Evolutionary conservation across 1,140 invertebrate genomes (phyloP), one percentile per base, ranked within the genome.

Genomic region (Melitaea cinxia): DNA sequence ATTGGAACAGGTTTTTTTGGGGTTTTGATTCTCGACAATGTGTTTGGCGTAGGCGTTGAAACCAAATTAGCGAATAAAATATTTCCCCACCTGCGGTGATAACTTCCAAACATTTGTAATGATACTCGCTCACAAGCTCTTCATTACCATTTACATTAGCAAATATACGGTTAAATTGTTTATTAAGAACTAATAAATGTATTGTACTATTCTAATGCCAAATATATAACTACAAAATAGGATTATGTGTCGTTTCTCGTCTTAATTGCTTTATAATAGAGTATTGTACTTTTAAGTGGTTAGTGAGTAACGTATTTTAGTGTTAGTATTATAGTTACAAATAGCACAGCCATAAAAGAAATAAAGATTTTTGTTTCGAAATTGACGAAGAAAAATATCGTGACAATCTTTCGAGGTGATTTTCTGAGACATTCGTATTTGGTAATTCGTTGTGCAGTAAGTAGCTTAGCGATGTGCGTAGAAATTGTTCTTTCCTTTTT

Each of bases 61-160:
- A 30, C 24, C 49, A 28, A 52, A 21, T 52, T 28, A 52, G 49
- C 24, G 24, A 15, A 28, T 10, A 15, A 52, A 52, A 21, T 30
- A 28, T 4, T n/a, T 52, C 15, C 14, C 0, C 49, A 28, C 49
- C 49, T 19, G 49, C 49, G 15, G 49, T 30, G 49, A 28, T n/a
- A 52, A 52, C 17, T 24, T 52, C 30, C 10, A 52, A 52, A 47
- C 45, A 52, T 28, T 52, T 24, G 23, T 52, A 52, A 52, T 52
- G 49, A 52, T 49, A n/a, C n/a, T 2, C 23, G 49, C 24, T 52
- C 10, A 52, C 6, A 14, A 47, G 28, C 26, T 10, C 14, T 17
- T 9, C 12, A 52, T 52, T 52, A 30, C 49, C 49, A 52, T 52
- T 15, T 28, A 21, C 6, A 9, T 30, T 30, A 26, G 24, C 49